phyloP scores from a whole-genome alignment of 2,797 vertebrate genomes.

The Rallus crepitans region DNA sequence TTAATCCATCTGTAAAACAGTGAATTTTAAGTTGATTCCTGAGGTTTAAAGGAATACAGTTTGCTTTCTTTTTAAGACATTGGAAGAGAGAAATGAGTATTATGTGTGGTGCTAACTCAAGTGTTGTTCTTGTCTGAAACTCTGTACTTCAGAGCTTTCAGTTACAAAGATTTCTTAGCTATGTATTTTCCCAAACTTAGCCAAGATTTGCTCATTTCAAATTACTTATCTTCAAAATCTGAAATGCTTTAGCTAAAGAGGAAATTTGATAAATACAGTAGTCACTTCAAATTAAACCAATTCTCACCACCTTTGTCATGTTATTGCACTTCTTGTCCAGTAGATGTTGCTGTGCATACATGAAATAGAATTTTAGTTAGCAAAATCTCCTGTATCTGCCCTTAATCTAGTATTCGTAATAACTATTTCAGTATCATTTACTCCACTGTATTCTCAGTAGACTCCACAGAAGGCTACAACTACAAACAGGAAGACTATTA shows the following conservation, averaged over 20 bases:
- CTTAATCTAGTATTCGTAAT: not conserved
- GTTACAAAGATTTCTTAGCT: not conserved
- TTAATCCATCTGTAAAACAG: slow-evolving; percentile 35
- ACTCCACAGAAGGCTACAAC: not conserved
- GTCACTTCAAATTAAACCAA: not conserved
- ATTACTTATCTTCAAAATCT: not conserved
- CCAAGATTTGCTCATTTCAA: not conserved
- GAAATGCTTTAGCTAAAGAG: not conserved
- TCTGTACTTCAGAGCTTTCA: not conserved
- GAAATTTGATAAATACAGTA: not conserved
- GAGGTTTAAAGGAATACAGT: not conserved
- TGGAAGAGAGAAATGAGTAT: not conserved
- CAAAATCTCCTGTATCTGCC: not conserved
- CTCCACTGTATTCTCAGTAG: not conserved
- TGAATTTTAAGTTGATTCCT: not conserved
- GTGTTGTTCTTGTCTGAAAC: not conserved
- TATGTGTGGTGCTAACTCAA: not conserved
- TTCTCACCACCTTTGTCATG: not conserved
- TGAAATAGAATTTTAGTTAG: not conserved
- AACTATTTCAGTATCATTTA: not conserved
- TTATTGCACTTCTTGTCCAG: slow-evolving; percentile 27
- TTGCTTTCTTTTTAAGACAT: slow-evolving; percentile 4
- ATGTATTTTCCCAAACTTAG: not conserved
- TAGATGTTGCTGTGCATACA: slow-evolving; percentile 45
- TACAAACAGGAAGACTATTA: slow-evolving; percentile 57